Base-by-base conservation (phyloP, 2,113 vertebrate species). In the Indicator indicator region DNA sequence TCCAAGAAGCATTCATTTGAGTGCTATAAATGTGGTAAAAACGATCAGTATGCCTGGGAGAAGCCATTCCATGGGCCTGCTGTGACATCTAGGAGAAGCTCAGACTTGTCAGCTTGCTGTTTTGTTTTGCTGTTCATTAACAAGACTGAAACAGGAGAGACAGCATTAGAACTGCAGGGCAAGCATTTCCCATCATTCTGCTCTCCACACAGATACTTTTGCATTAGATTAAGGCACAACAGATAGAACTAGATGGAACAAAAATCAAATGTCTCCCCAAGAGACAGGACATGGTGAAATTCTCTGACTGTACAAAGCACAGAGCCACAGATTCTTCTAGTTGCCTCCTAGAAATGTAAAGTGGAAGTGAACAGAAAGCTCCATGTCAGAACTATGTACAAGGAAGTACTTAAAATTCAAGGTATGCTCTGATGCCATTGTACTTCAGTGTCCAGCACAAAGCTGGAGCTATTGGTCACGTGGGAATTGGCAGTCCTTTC, bases 1-100 rank as follows among this genome's bases (percentile, higher is more conserved):
- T 96, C 95, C 93, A 95, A 89, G 89, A 86, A 84, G 82, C 73
- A 50, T 95, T 94, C 93, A 88, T 90, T 91, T 62, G 80, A 96
- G 83, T 26, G 81, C 86, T 78, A 32, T 83, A 95, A 94, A 92
- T 82, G 93, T 95, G 90, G 92, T 86, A 86, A 91, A 88, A 95
- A 54, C 2, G 4, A 83, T 93, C 92, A 72, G 90, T 63, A 75
- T 73, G 92, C 63, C 80, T 72, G 74, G 54, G 81, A 95, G 90
- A 93, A 94, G 77, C 80, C 77, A 67, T 88, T 88, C 69, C 63
- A 56, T 33, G 73, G 76, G 91, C 73, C 89, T 54, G 54, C 73
- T 91, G 90, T 71, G 85, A 82, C 72, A 75, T 67, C 77, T 70
- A 84, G 79, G 70, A 68, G 86, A 91, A 91, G 90, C 76, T 89